Percentiles rank a stretch among this genome's conserved stretches.
phyloP scores from a whole-genome alignment of 1,140 invertebrate species.

The Trichonephila inaurata region DNA sequence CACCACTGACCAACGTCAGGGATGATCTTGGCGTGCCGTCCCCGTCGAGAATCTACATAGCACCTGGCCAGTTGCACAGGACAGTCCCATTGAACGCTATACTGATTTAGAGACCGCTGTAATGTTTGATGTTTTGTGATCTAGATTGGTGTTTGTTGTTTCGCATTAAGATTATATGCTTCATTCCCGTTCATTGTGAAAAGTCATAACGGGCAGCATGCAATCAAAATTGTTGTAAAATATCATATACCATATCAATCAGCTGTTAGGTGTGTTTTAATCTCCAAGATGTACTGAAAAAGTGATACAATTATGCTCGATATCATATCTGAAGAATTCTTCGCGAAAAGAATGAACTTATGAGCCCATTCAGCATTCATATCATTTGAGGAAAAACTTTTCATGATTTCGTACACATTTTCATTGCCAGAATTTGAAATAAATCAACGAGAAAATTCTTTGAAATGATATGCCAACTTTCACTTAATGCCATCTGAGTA shows the following conservation, averaged over 20 bases:
- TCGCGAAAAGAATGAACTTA: neutral
- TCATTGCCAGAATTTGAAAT: neutral
- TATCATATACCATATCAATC: constrained; percentile 44
- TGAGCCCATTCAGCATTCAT: neutral
- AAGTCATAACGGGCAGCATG: constrained; percentile 58
- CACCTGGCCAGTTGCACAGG: constrained; percentile 68
- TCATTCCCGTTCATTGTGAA: constrained; percentile 49
- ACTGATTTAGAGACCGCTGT: constrained; percentile 38
- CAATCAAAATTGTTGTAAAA: constrained; percentile 65
- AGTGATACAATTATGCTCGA: neutral
- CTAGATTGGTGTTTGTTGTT: constrained; percentile 50
- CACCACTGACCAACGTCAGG: constrained; percentile 25
- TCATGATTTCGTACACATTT: neutral
- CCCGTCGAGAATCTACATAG: constrained; percentile 67
- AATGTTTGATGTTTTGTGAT: constrained; percentile 25
- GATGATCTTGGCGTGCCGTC: constrained; percentile 60
- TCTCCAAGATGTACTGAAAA: neutral
- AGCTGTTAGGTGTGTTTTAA: neutral
- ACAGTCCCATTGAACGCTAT: constrained; percentile 74
- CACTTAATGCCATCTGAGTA: neutral
- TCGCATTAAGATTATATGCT: constrained; percentile 29
- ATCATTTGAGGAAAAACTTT: neutral
- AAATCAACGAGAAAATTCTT: neutral
- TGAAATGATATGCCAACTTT: neutral
- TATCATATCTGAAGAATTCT: neutral